Conservation (phyloP, 2,888 invertebrate genomes). For the Drosophila anceps region DNA sequence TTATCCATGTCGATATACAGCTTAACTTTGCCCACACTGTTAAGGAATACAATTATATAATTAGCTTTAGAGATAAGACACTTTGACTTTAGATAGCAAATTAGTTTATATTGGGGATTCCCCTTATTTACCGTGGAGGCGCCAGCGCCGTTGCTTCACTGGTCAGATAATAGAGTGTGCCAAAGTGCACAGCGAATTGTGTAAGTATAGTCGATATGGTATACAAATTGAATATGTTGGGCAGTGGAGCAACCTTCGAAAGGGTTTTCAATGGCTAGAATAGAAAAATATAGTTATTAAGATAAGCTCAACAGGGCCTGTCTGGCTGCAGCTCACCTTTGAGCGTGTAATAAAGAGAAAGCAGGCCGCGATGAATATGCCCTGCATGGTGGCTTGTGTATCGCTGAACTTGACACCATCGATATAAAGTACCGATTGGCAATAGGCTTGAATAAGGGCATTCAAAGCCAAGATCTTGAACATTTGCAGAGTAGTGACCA, state of each 20-base stretch:
- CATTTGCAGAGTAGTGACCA: slow-evolving; percentile 99
- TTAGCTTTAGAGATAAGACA: background rate
- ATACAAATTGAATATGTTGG: slow-evolving; percentile 99
- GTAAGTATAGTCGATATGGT: slow-evolving; percentile 97
- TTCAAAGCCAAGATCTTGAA: slow-evolving; percentile 99
- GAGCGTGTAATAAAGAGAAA: slow-evolving; percentile 99
- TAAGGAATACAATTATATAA: background rate
- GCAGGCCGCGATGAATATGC: slow-evolving; percentile 96
- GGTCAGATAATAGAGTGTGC: slow-evolving; percentile 95
- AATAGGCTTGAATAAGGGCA: slow-evolving; percentile 98
- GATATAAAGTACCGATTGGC: slow-evolving; percentile 98
- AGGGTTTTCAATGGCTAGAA: slow-evolving; percentile 95
- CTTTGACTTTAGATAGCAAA: background rate
- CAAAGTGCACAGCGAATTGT: slow-evolving; percentile 98
- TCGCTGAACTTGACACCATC: slow-evolving; percentile 99
- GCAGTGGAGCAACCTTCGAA: slow-evolving; percentile 97
- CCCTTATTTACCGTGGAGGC: slow-evolving; percentile 88
- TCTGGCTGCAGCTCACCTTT: slow-evolving; percentile 88
- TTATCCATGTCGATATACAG: slow-evolving; percentile 87
- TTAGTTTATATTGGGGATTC: background rate
- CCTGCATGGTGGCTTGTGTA: slow-evolving; percentile 98
- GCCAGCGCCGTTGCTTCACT: slow-evolving; percentile 91
- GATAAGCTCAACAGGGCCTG: background rate
- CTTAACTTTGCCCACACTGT: slow-evolving; percentile 87
- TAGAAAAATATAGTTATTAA: background rate